Percentiles rank a stretch among this genome's conserved stretches.
phyloP scores from a whole-genome alignment of 2,888 invertebrate genomes.

The Pediacus dermestoides region DNA sequence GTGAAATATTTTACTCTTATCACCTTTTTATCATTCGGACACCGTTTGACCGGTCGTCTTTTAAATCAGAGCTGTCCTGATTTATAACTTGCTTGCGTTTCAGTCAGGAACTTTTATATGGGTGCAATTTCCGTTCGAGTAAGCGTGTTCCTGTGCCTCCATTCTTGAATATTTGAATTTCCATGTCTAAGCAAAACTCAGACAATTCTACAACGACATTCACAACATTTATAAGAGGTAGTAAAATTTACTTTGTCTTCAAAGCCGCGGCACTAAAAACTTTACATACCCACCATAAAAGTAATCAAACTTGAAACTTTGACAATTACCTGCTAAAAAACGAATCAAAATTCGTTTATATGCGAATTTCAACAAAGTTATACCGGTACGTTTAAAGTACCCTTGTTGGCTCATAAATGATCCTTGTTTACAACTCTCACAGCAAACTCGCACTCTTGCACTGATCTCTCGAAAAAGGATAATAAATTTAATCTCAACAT shows the following conservation, averaged over 20 bases:
- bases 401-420: too few species aligned
- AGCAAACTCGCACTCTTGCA: too few species aligned
- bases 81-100: constrained; percentile 38
- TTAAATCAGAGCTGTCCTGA: constrained; percentile 29
- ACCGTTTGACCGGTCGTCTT: constrained; percentile 32
- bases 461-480: too few species aligned
- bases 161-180: constrained; percentile 32
- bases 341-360: too few species aligned
- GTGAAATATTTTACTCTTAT: constrained; percentile 34
- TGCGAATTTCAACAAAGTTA: too few species aligned
- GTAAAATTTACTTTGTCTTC: constrained; percentile 13
- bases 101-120: constrained; percentile 32
- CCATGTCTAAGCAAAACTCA: constrained; percentile 16
- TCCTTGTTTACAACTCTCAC: too few species aligned
- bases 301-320: constrained; percentile 7
- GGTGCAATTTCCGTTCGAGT: constrained; percentile 35
- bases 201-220: constrained; percentile 11
- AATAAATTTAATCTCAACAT: too few species aligned
- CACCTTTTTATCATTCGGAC: constrained; percentile 37
- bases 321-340: constrained; percentile 2
- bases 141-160: constrained; percentile 29
- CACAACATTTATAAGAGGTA: constrained; percentile 12
- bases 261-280: constrained; percentile 5
- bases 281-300: constrained; percentile 11
- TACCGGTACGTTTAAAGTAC: too few species aligned